phyloP scores from a whole-genome alignment of 2,113 vertebrate species.

The Spilogale gracilis region DNA sequence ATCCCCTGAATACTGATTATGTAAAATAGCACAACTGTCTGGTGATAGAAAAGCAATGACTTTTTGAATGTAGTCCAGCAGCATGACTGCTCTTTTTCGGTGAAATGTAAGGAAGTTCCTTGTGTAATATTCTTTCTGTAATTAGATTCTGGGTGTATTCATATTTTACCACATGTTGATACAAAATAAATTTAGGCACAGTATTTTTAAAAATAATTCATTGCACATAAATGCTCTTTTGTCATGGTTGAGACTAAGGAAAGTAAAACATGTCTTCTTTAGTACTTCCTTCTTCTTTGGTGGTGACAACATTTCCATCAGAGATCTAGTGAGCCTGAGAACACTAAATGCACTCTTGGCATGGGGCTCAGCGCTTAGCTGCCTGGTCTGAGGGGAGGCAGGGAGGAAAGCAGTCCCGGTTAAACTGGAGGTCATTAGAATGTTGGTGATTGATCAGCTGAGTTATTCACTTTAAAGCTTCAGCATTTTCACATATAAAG shows the following conservation, averaged over 20 bases:
- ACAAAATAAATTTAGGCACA: conserved; percentile 58
- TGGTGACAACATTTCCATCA: not conserved
- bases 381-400: not conserved
- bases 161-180: conserved; percentile 49
- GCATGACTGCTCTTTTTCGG: not conserved
- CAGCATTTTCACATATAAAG: conserved; percentile 77
- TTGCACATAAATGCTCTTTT: not conserved
- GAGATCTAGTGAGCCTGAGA: not conserved
- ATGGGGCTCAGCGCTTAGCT: not conserved
- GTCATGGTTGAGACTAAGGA: not conserved
- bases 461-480: conserved; percentile 71
- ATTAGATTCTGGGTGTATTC: conserved; percentile 41
- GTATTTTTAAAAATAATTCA: not conserved
- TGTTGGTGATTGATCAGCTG: conserved; percentile 52
- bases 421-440: conserved; percentile 54
- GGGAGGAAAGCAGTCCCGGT: not conserved
- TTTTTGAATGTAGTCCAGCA: conserved; percentile 51
- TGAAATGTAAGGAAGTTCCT: conserved; percentile 49
- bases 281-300: not conserved
- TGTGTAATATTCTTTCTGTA: conserved; percentile 52
- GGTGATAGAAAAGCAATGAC: conserved; percentile 29
- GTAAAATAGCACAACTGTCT: conserved; percentile 61
- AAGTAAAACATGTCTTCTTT: not conserved
- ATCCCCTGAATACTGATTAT: conserved; percentile 72
- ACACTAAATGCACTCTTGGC: conserved; percentile 14